Evolutionary conservation across 2,797 vertebrate genomes (phyloP).

Genomic region (Lacerta bilineata): DNA sequence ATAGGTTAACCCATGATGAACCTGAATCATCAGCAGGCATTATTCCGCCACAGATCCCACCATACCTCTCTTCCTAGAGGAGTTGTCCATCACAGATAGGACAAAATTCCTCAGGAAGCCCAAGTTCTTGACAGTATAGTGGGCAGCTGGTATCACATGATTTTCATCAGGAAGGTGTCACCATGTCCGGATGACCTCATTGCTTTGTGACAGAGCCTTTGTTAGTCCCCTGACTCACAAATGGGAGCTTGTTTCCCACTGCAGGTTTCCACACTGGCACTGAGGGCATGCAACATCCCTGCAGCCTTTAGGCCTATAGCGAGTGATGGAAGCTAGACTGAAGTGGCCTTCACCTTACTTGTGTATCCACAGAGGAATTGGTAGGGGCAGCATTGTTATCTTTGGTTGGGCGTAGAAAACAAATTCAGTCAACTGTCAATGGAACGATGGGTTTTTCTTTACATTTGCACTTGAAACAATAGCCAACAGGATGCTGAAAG

Average conservation of each 20-base stretch:
- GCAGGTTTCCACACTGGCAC: not conserved
- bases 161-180: not conserved
- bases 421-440: not conserved
- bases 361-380: not conserved
- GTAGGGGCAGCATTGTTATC: not conserved
- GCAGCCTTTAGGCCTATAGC: no score
- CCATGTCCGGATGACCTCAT: not conserved
- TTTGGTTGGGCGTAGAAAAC: not conserved
- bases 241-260: not conserved
- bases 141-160: not conserved
- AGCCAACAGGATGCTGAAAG: no score
- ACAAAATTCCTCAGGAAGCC: not conserved
- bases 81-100: no score
- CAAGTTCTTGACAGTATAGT: not conserved
- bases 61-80: not conserved
- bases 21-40: no score
- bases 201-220: not conserved
- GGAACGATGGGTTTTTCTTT: not conserved
- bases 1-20: no score
- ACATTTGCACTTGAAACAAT: no score
- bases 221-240: not conserved
- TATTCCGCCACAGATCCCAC: not conserved
- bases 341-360: not conserved
- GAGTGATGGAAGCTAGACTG: not conserved
- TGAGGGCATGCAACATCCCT: not conserved